Base-by-base conservation (phyloP, 2,888 invertebrate genomes). In the Monochamus alternatus region DNA sequence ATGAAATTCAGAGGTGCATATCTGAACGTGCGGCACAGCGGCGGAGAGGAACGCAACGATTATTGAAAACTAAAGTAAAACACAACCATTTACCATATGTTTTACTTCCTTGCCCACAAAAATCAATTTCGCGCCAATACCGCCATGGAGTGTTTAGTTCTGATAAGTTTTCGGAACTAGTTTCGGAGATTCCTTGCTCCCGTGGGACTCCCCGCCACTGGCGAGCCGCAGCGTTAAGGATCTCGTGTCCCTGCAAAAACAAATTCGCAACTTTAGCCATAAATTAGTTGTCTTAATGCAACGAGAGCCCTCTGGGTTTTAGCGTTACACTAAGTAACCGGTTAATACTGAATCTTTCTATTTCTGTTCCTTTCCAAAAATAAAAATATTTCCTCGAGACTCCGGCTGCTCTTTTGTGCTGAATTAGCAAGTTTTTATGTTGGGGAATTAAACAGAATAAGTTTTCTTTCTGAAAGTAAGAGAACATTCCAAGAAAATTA, bases 271-370 rank as follows among this genome's bases (percentile, higher is more conserved):
- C 47, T 64, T 64, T 31, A 44, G 14, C 47, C 64, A 64, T 64
- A 64, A 64, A 64, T 64, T 64, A 64, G 14, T 47, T 4, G 64
- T 12, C 64, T 64, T 64, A 64, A 64, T 64, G 64, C 64, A 64
- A 64, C 47, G 64, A 64, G n/a, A 64, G 64, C 14, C 47, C 22
- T 44, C 22, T 10, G 31, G 44, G 64, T 47, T 44, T 44, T 47
- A 44, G 30, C 22, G 22, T 38, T 64, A 64, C 64, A 22, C 64
- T 64, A 64, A 64, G 64, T 64, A 64, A 9, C 47, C 12, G 47
- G 47, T 64, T 64, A 64, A 64, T 64, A 14, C 12, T 44, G 8
- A 47, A 47, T n/a, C 55, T 55, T 22, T 44, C 47, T 64, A 44
- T 64, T 64, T 31, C 30, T 8, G 9, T 47, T 64, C 44, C 22